Evolutionary conservation across 2,113 vertebrate species (phyloP), one percentile per base, ranked within the genome.

Genomic region (Chamaea fasciata): DNA sequence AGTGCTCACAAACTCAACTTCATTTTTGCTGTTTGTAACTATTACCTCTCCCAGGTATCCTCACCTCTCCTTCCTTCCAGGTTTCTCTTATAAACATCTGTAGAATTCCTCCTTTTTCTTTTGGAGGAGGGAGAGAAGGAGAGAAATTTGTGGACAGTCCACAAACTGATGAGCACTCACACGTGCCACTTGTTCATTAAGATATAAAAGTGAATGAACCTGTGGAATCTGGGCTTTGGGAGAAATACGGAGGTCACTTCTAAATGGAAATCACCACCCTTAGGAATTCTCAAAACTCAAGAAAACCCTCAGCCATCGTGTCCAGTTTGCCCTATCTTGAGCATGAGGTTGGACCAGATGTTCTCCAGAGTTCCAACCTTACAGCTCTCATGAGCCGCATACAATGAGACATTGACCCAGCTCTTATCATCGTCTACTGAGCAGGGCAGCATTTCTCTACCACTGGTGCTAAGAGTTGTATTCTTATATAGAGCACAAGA

Each of bases 381-480:
- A 5, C 1, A 10, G 22, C 57, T 88, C 44, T 46, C 39, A 3
- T 42, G 44, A 63, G 30, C 20, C 83, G 52, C 49, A 7, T 44
- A 49, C 23, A 67, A 3, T 37, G 44, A 87, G 27, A 57, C 0
- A 0, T 60, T 87, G 1, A 3, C 62, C 87, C 81, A 92, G 87
- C 78, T 95, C 84, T 83, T 59, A 76, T 19, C 76, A 44, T 73
- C 0, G 0, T 75, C 77, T 95, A 1, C 79, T 49, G n/a, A 53
- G 49, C 39, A 77, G 69, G 78, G 68, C 89, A 62, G 88, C 30
- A 21, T 81, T 89, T 87, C 30, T 69, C 65, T 95, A 67, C 86
- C 33, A 6, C 44, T 88, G 95, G 79, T 95, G 89, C 96, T 96
- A 95, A 63, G 50, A 50, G 74, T 31, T 47, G 63, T 65, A 76